Base-by-base conservation (phyloP, 2,797 vertebrate species). In the Falco columbarius region DNA sequence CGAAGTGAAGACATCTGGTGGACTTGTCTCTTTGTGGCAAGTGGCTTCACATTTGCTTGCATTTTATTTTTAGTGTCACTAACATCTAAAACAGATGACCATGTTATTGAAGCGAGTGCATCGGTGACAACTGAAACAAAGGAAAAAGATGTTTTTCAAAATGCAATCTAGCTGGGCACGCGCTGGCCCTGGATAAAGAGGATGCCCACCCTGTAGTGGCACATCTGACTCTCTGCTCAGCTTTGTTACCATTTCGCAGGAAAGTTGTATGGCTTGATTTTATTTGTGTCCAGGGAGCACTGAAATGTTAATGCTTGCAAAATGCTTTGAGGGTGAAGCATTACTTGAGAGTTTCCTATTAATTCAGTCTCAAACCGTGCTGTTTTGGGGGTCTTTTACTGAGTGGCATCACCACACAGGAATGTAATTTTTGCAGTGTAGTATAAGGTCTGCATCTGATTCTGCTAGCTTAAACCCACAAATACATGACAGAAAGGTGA, bases 101-200 rank as follows among this genome's bases (percentile, higher is more conserved):
- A 7, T 1, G 0, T 65, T 65, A 58, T 3, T 87, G 77, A 70
- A 71, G 36, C 17, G 61, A 77, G 67, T 40, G 40, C 49, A 9
- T 8, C 76, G 79, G 23, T 13, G 12, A 86, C 51, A 72, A 51
- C 30, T 24, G 62, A 88, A 92, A 66, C 21, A 29, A 36, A 67
- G 27, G 22, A 15, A 36, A 27, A 76, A 82, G 47, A 12, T 67
- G 7, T 1, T 14, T 61, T 62, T 52, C 15, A 12, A 65, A 74
- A 71, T 3, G 29, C 14, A 12, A 21, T 32, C 10, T 34, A 14
- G n/a, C 38, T 82, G 58, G 23, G 10, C n/a, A 20, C 0, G 0
- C 0, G 0, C 12, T 59, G 42, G 42, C 32, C 55, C 40, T 18
- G 12, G 20, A 32, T 47, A 6, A 44, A 46, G 34, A 51, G 12